phyloP scores from a whole-genome alignment of 2,888 invertebrate species.

The Lasioglossum zephyrum region DNA sequence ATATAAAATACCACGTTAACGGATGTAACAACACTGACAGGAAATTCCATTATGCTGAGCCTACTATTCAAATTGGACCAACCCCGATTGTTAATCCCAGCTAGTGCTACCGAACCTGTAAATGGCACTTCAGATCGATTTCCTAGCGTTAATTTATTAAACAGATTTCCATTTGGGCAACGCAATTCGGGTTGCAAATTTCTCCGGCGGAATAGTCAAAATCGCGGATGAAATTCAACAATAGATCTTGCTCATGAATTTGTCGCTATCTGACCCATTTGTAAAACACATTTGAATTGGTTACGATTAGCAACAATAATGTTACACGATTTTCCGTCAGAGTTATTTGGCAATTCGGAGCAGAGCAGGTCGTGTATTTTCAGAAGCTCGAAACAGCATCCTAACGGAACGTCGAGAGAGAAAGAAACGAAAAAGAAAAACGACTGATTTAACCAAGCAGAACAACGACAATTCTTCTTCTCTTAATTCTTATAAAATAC shows the following conservation, averaged over 20 bases:
- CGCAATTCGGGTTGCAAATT: constrained; percentile 1
- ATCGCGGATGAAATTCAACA: not conserved
- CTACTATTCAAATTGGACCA: constrained; percentile 1
- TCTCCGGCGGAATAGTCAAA: constrained; percentile 3
- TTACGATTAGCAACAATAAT: not conserved
- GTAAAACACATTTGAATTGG: not conserved
- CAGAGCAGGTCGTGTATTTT: not conserved
- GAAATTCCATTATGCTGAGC: constrained; percentile 1
- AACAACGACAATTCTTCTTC: not conserved
- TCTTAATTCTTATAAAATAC: constrained; percentile 8
- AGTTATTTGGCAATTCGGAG: not conserved
- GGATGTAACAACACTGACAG: not conserved
- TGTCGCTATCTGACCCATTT: not conserved
- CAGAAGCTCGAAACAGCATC: not conserved
- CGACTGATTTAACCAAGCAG: not conserved
- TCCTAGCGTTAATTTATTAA: constrained; percentile 22
- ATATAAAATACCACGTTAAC: not conserved
- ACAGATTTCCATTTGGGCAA: constrained; percentile 7
- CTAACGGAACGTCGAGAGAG: not conserved
- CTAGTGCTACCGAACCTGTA: not conserved
- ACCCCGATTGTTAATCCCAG: constrained; percentile 12
- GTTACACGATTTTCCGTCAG: not conserved
- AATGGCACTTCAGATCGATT: constrained; percentile 13
- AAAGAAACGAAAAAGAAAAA: not conserved
- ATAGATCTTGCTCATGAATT: not conserved